Evolutionary conservation across 2,113 vertebrate genomes (phyloP).

Genomic region (Ceratotherium simum): DNA sequence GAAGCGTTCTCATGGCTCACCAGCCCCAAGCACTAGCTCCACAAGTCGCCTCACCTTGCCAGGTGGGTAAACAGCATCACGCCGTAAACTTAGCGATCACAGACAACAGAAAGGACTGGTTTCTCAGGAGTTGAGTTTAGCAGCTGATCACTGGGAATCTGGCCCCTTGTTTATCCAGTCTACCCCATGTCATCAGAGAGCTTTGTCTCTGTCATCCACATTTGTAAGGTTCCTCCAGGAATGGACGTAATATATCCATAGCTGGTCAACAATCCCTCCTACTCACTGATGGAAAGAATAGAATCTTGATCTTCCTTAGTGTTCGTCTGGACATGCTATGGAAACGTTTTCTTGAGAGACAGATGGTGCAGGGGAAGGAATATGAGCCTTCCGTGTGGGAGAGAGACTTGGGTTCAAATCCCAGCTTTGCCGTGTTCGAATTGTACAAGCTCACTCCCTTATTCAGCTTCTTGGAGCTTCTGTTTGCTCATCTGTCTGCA

Average conservation of each 20-base stretch:
- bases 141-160: background rate
- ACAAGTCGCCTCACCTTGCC: slow-evolving; percentile 83
- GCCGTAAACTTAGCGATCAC: background rate
- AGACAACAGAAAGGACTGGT: background rate
- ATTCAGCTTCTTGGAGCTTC: background rate
- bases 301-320: background rate
- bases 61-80: slow-evolving; percentile 80
- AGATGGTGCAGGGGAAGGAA: background rate
- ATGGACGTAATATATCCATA: background rate
- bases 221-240: background rate
- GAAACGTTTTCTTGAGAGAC: slow-evolving; percentile 3
- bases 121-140: background rate
- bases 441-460: background rate
- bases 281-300: background rate
- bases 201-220: background rate
- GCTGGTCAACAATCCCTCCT: background rate
- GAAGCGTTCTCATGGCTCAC: slow-evolving; percentile 59
- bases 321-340: background rate
- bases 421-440: background rate
- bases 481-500: background rate
- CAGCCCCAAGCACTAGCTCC: slow-evolving; percentile 61
- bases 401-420: background rate
- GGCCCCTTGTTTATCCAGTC: background rate
- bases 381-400: background rate
- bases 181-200: background rate